Base-by-base conservation (phyloP, 2,113 vertebrate genomes). In the Perca schrenkii region DNA sequence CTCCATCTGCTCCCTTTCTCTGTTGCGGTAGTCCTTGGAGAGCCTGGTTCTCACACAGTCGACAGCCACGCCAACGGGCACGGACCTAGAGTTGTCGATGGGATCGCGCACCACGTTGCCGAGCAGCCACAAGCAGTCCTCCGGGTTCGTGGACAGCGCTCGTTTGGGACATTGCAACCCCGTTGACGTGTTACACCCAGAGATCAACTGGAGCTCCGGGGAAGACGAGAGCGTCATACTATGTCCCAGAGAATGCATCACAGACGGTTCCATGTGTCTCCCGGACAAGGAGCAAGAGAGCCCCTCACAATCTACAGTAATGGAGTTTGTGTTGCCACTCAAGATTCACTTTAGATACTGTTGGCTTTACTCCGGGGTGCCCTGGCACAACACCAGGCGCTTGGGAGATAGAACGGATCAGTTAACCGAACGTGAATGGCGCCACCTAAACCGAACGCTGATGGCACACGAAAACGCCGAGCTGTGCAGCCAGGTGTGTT, bases 321-420 rank as follows among this genome's bases (percentile, higher is more conserved):
- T 10, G 4, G 62, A 77, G 31, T 77, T n/a, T 46, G 62, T 77
- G 61, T 66, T 66, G 10, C 62, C 62, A 3, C 8, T 66, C 3
- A 77, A 77, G 61, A 46, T 77, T 46, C 50, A 66, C 61, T 77
- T 77, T 34, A 77, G 74, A 56, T 77, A 77, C 74, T 77, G 62
- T 54, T 77, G 74, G 61, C 62, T 66, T 65, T 77, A 66, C n/a
- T 77, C 62, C 0, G 50, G 74, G 1, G 36, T 28, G 14, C 70
- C 70, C 40, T 47, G n/a, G n/a, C 2, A 13, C 65, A 67, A 52
- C 15, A 12, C 8, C 4, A 12, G 0, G 15, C 19, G 19, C 19
- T 4, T 43, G 36, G 61, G 61, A 43, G n/a, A 13, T 28, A 17
- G 60, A 6, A 22, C 13, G 0, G 7, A 2, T 14, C 53, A 1